Conservation (phyloP, 2,888 invertebrate genomes). For the Polyommatus iphigenia region DNA sequence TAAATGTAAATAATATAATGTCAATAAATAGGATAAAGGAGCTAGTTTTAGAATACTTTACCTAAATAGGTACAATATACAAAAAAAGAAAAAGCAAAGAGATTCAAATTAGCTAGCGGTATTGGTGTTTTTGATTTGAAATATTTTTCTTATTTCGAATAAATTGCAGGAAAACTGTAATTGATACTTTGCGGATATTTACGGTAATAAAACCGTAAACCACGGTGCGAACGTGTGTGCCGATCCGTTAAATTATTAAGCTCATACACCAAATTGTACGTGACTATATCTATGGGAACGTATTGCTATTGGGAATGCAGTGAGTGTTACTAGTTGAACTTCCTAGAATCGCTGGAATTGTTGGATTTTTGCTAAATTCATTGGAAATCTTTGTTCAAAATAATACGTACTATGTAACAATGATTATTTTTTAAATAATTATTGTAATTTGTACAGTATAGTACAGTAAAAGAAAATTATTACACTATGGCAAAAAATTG, state of each 20-base stretch:
- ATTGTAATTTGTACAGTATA: too few species aligned
- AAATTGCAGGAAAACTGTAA: neutral
- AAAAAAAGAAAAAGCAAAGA: neutral
- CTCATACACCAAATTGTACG: constrained; percentile 39
- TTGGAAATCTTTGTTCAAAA: neutral
- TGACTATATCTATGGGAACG: constrained; percentile 38
- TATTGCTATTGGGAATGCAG: neutral
- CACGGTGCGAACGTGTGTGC: constrained; percentile 15
- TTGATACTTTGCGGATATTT: neutral
- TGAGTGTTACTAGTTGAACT: neutral
- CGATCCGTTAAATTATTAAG: constrained; percentile 26
- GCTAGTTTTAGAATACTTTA: neutral
- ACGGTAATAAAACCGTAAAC: constrained; percentile 10
- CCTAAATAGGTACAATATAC: too few species aligned
- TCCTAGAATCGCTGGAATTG: neutral
- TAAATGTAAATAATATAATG: too few species aligned
- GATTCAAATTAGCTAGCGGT: neutral
- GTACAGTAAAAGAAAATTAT: too few species aligned
- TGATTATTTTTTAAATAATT: too few species aligned
- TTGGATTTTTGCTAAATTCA: neutral
- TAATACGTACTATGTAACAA: too few species aligned
- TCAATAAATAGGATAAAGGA: too few species aligned
- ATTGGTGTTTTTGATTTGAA: neutral
- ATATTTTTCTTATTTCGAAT: neutral
- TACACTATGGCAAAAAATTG: too few species aligned